A percentile compares a stretch with the other conserved stretches of the same genome.
Conservation (phyloP, 2,113 vertebrate species). For the Pleuronectes platessa region DNA sequence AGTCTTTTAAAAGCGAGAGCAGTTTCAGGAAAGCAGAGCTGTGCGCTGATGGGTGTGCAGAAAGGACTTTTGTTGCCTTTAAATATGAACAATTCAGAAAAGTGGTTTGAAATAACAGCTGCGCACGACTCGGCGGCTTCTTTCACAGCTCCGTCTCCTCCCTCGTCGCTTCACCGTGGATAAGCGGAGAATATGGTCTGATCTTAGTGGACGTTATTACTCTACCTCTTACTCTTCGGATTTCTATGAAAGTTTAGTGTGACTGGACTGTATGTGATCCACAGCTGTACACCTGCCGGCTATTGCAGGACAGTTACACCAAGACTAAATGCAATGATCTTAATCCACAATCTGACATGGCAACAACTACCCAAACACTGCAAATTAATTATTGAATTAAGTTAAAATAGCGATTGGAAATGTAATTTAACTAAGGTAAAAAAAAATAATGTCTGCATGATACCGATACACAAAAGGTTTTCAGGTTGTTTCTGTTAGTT, state of each 20-base stretch:
- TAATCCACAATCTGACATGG: neutral
- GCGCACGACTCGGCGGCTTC: conserved; percentile 35
- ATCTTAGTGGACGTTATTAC: conserved; percentile 14
- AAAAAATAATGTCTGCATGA: too few species aligned
- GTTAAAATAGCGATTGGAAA: too few species aligned
- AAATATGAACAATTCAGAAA: conserved; percentile 33
- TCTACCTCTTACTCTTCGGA: conserved; percentile 19
- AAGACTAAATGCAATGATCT: conserved; percentile 9
- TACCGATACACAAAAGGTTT: too few species aligned
- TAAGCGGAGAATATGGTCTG: conserved; percentile 9
- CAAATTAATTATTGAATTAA: too few species aligned
- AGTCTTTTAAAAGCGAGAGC: conserved; percentile 33
- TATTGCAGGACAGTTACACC: neutral
- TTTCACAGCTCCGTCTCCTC: conserved; percentile 12
- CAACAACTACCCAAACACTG: neutral
- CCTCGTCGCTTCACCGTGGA: conserved; percentile 5
- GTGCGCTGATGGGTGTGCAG: conserved; percentile 12
- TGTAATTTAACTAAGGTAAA: too few species aligned
- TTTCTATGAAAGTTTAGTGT: conserved; percentile 16
- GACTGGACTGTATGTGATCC: neutral
- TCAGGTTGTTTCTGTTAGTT: too few species aligned
- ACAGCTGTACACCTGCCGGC: neutral
- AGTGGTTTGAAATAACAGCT: conserved; percentile 12
- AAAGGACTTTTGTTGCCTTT: conserved; percentile 14
- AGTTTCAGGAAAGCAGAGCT: conserved; percentile 34